Evolutionary conservation across 2,888 invertebrate genomes (phyloP).

Genomic region (Hanleya hanleyi): DNA sequence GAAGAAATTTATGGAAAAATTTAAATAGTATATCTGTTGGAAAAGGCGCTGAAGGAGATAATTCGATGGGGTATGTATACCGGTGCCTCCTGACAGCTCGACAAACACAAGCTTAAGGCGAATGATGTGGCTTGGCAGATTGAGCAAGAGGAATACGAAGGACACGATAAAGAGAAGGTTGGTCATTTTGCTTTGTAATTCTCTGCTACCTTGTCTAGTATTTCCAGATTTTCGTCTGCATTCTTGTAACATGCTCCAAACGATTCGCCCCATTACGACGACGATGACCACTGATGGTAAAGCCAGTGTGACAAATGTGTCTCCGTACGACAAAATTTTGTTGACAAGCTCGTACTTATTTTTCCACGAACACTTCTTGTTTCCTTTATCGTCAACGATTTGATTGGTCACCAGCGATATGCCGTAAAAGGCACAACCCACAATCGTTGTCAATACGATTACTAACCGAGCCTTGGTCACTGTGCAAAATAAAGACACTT

Average conservation of each 20-base stretch:
- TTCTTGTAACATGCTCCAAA: not conserved
- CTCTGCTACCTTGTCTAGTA: slow-evolving; percentile 3
- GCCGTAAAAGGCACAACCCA: slow-evolving; percentile 44
- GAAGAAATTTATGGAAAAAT: slow-evolving; percentile 52
- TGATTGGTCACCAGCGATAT: slow-evolving; percentile 50
- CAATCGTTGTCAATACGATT: slow-evolving; percentile 33
- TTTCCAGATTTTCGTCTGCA: not conserved
- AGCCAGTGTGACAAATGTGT: slow-evolving; percentile 38
- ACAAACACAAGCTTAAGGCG: slow-evolving; percentile 32
- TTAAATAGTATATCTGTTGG: slow-evolving; percentile 52
- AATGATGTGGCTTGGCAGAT: slow-evolving; percentile 55
- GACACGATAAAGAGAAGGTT: slow-evolving; percentile 53
- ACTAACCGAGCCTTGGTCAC: slow-evolving; percentile 43
- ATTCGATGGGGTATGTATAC: not conserved
- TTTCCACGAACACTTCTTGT: slow-evolving; percentile 39
- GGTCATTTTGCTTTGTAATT: slow-evolving; percentile 44
- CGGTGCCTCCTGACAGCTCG: not conserved
- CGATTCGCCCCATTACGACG: slow-evolving; percentile 27
- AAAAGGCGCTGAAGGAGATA: slow-evolving; percentile 29
- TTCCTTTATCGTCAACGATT: slow-evolving; percentile 11
- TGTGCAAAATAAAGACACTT: slow-evolving; percentile 57
- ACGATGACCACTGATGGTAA: slow-evolving; percentile 32
- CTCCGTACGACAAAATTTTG: slow-evolving; percentile 44
- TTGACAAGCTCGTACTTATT: slow-evolving; percentile 32
- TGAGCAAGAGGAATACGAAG: slow-evolving; percentile 51